Conservation (phyloP, 2,888 invertebrate species). For the Globia sparganii region DNA sequence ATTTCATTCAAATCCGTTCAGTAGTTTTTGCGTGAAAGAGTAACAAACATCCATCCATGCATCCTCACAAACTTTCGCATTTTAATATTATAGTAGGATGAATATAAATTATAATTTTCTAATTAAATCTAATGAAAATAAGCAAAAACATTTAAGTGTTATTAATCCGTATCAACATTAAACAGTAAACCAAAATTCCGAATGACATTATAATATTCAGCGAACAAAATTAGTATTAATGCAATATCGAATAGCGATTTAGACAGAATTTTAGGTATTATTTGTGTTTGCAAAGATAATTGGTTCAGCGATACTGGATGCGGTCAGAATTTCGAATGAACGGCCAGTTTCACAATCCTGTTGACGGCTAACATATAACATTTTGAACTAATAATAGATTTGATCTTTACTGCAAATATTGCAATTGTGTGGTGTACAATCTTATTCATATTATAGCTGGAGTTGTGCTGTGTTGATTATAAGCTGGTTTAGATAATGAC, state of each 20-base stretch:
- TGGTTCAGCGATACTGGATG: conserved; percentile 35
- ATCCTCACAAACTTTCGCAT: no score
- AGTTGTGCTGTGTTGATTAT: conserved; percentile 13
- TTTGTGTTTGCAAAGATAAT: conserved; percentile 55
- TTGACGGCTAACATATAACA: conserved; percentile 24
- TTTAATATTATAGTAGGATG: no score
- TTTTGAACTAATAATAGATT: conserved; percentile 51
- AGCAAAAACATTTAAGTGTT: not conserved
- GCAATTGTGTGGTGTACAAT: conserved; percentile 5
- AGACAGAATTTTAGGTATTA: conserved; percentile 38
- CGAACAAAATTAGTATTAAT: conserved; percentile 39
- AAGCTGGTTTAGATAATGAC: not conserved
- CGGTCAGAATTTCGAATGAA: conserved; percentile 51
- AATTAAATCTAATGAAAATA: not conserved
- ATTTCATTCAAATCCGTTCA: no score
- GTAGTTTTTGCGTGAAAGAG: no score
- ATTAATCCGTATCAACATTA: conserved; percentile 1
- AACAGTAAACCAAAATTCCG: conserved; percentile 13
- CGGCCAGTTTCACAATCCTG: conserved; percentile 30
- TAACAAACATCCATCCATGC: no score
- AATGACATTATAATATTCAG: conserved; percentile 19
- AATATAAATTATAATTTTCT: no score
- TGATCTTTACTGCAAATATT: conserved; percentile 52
- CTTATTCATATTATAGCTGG: conserved; percentile 6
- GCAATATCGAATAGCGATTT: conserved; percentile 45